phyloP scores from a whole-genome alignment of 2,888 invertebrate species.

The Listrodromus nycthemerus region DNA sequence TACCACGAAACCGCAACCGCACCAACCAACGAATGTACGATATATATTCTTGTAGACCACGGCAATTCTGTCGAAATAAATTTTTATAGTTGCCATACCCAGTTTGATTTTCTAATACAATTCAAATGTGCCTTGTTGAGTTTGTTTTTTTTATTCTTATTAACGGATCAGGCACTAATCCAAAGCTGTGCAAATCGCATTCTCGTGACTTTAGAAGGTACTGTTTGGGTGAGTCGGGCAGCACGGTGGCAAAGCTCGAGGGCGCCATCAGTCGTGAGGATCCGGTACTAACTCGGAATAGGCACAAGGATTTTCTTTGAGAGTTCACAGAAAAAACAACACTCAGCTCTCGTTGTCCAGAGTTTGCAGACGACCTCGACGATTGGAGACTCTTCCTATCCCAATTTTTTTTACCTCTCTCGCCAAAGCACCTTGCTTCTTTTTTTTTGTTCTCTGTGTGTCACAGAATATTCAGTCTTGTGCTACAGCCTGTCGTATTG shows the following conservation, averaged over 20 bases:
- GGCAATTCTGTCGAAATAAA: conserved; percentile 39
- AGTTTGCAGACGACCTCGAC: conserved; percentile 32
- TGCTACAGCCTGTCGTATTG: conserved; percentile 25
- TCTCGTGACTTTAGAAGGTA: neutral
- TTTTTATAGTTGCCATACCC: conserved; percentile 6
- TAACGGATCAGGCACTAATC: neutral
- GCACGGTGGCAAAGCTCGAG: neutral
- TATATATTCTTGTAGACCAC: conserved; percentile 7
- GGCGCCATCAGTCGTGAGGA: neutral
- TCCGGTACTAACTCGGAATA: conserved; percentile 7
- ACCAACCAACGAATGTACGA: conserved; percentile 37
- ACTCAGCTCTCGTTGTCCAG: conserved; percentile 21
- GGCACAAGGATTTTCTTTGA: conserved; percentile 19
- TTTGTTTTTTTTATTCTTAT: neutral
- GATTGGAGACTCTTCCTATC: conserved; percentile 32
- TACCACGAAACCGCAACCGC: conserved; percentile 5
- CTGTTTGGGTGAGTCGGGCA: neutral
- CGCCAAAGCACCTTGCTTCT: neutral
- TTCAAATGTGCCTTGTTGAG: neutral
- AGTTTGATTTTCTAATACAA: neutral
- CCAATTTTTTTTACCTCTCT: conserved; percentile 4
- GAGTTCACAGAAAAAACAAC: conserved; percentile 10
- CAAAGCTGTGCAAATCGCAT: neutral
- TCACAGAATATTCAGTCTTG: conserved; percentile 36
- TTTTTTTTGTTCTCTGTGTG: neutral